Evolutionary conservation across 2,113 vertebrate genomes (phyloP).

Genomic region (Malurus cyaneus): DNA sequence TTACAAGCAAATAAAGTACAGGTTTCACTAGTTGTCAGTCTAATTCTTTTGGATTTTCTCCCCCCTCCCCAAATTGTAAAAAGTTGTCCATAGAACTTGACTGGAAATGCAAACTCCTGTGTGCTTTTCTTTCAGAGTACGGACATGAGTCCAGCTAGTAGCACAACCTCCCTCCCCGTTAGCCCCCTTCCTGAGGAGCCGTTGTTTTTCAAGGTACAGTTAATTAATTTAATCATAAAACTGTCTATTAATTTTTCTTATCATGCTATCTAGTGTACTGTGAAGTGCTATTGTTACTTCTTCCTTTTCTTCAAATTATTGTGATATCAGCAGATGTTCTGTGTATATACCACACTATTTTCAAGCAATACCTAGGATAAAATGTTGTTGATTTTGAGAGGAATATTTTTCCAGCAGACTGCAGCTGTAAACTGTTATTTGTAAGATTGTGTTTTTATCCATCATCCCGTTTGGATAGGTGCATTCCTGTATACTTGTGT

Average conservation of each 20-base stretch:
- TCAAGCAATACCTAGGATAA: neutral
- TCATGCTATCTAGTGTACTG: neutral
- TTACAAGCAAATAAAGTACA: neutral
- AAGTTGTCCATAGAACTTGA: neutral
- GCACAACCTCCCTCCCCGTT: constrained; percentile 90
- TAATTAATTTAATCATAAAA: neutral
- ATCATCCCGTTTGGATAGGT: neutral
- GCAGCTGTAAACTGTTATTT: neutral
- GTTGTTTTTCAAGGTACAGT: constrained; percentile 88
- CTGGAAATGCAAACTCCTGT: neutral
- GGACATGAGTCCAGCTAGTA: constrained; percentile 92
- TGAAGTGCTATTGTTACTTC: neutral
- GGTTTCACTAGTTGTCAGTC: neutral
- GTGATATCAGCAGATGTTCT: neutral
- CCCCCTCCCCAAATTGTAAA: neutral
- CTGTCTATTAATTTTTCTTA: neutral
- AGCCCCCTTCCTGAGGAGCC: constrained; percentile 93
- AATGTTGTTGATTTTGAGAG: neutral
- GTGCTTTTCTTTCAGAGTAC: constrained; percentile 80
- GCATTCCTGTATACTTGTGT: neutral
- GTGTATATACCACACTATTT: neutral
- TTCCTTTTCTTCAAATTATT: neutral
- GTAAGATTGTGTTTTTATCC: neutral
- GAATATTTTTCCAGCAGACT: neutral
- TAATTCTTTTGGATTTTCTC: neutral